A percentile compares a stretch with the other conserved stretches of the same genome.
phyloP scores from a whole-genome alignment of 2,888 invertebrate genomes.

The Chalcosyrphus nemorum region DNA sequence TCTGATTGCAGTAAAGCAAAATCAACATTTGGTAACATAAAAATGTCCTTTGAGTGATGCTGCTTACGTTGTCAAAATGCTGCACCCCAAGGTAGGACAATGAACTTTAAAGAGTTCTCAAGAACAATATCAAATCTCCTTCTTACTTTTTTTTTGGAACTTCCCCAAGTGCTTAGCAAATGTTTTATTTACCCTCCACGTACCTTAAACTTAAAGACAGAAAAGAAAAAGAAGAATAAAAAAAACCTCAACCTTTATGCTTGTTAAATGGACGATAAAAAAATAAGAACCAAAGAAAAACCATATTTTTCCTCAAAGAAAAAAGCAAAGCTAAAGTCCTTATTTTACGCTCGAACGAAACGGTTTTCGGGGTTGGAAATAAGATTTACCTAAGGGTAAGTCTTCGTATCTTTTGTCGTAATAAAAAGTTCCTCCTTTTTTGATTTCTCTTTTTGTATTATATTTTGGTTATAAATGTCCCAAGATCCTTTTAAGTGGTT shows the following conservation, averaged over 20 bases:
- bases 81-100: not conserved
- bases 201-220: not conserved
- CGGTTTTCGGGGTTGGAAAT: conserved; percentile 3
- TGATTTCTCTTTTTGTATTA: too few species aligned
- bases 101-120: not conserved
- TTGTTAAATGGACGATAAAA: conserved; percentile 28
- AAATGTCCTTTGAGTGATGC: not conserved
- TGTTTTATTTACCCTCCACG: not conserved
- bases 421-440: not conserved
- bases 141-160: not conserved
- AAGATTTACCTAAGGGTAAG: not conserved
- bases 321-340: conserved; percentile 14
- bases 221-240: too few species aligned
- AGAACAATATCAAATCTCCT: not conserved
- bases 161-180: not conserved
- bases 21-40: not conserved
- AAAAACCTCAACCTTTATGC: not conserved
- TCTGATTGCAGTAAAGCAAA: not conserved
- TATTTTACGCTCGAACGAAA: conserved; percentile 30
- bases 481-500: too few species aligned
- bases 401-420: too few species aligned
- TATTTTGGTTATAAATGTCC: not conserved
- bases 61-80: not conserved
- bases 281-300: conserved; percentile 75
- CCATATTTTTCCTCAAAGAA: not conserved